Evolutionary conservation across 2,797 vertebrate species (phyloP), one percentile per base, ranked within the genome.

Genomic region (Coendou prehensilis): DNA sequence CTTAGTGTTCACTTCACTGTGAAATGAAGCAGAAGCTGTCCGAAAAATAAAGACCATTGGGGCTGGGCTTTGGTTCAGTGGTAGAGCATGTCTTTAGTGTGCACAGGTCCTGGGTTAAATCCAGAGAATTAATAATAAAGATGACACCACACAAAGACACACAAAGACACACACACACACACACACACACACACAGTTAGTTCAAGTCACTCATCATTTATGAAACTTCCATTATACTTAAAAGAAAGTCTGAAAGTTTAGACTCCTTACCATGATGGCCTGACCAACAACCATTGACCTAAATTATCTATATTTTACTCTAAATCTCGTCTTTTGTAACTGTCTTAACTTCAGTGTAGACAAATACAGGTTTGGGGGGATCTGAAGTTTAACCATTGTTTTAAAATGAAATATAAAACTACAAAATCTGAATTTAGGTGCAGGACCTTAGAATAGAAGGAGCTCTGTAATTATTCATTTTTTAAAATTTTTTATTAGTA

Each of bases 201-300:
- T 26, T 64, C 79, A 37, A 17, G n/a, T 28, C 17, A 30, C 37
- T 56, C 59, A 26, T 50, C 30, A 37, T 59, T 57, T 41, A 67
- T 69, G 45, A 63, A 45, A 37, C 47, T 47, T 54, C 14, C 30
- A 0, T 56, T 14, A 14, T 57, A 17, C n/a, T 1, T 80, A 5
- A 28, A 33, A 75, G 59, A 85, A 85, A 11, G 11, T 50, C 41
- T 47, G 6, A 9, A n/a, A 54, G 26, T 45, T 18, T 28, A n/a
- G 3, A 50, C 0, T 67, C 20, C 0, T 54, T 61, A 1, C 1
- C 0, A 0, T 26, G 23, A 28, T 89, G 57, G 6, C 15, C 26
- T 20, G 61, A 13, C 13, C n/a, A 28, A 4, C 20, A 28, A 13
- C 9, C 9, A 5, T 10, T n/a, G 28, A 15, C 64, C 33, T 37